Evolutionary conservation across 2,113 vertebrate species (phyloP), one percentile per base, ranked within the genome.

Genomic region (Macaca mulatta): DNA sequence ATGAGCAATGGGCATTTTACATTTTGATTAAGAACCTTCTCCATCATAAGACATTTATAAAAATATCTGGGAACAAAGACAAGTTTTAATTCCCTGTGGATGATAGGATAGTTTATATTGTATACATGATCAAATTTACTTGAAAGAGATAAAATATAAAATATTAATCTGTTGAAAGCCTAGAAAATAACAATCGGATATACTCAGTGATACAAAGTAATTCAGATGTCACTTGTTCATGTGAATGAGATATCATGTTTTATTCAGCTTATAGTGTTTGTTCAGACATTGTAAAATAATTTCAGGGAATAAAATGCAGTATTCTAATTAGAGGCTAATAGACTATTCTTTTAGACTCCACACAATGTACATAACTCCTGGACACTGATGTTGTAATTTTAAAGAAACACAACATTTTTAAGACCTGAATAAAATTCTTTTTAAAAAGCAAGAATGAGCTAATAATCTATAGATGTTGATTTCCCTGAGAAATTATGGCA

Each of bases 1-100:
- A 95, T 91, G 61, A 97, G 64, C 92, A 96, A 59, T 81, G 74
- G 45, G 16, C n/a, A 94, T 90, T 96, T 94, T 93, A 94, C 5
- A 84, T 93, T 98, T 86, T 96, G 69, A 97, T 97, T 94, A 98
- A 94, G 87, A 93, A 89, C 40, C n/a, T 92, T 88, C 45, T 82
- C 52, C 25, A 86, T 90, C 45, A 97, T 95, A 97, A 90, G 80
- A 43, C 9, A 38, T 87, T 96, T 50, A 92, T 81, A 59, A 96
- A 97, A 94, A 78, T 90, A 94, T 61, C 80, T 92, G 9, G 64
- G 45, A 88, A 90, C 1, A 35, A 96, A 50, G 30, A 86, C 45
- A 95, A 70, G 23, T 25, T 95, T 82, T 16, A 83, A 3, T 96
- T 30, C 6, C 96, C 61, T 88, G 12, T 86, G 50, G 43, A 59